These are phyloP conservation scores for Protonibea diacanthus DNA, from an alignment of 2,797 vertebrate species.

Conservation along the genomic window DNA sequence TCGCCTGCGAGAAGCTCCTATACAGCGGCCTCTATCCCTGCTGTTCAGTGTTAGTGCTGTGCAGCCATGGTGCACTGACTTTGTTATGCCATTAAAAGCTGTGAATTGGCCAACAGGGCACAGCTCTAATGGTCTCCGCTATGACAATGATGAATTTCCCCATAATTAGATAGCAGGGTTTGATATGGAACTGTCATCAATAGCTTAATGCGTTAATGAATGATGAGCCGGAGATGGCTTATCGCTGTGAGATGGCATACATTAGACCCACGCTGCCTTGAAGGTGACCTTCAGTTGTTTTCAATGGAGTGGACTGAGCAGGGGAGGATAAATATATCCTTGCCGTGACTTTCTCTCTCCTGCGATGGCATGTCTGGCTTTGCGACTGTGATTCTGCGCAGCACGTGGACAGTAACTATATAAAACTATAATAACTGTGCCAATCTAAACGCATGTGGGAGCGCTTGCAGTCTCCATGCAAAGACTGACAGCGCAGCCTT, in stretches of 20 bases:
- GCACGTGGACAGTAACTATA: constrained; percentile 8
- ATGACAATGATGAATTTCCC: constrained; percentile 71
- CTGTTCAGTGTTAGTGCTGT: constrained; percentile 45
- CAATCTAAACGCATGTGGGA: constrained; percentile 43
- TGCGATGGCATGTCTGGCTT: not conserved
- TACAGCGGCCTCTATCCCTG: constrained; percentile 33
- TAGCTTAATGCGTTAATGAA: constrained; percentile 67
- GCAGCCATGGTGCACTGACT: constrained; percentile 51
- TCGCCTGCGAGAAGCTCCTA: constrained; percentile 56
- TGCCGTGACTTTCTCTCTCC: constrained; percentile 28
- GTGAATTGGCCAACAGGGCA: constrained; percentile 51
- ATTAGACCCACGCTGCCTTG: constrained; percentile 68
- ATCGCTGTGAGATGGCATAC: constrained; percentile 48
- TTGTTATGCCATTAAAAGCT: constrained; percentile 64
- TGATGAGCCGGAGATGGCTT: constrained; percentile 57
- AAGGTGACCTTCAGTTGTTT: constrained; percentile 65
- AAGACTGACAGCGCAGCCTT: constrained; percentile 46
- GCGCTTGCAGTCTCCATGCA: constrained; percentile 36
- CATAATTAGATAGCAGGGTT: constrained; percentile 63
- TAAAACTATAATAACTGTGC: constrained; percentile 37
- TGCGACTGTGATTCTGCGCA: constrained; percentile 8
- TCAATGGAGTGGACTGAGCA: not conserved
- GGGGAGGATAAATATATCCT: constrained; percentile 5
- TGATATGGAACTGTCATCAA: constrained; percentile 68
- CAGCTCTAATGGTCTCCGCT: constrained; percentile 52